Conservation (phyloP, 2,888 invertebrate species). For the Tridacna gigas region DNA sequence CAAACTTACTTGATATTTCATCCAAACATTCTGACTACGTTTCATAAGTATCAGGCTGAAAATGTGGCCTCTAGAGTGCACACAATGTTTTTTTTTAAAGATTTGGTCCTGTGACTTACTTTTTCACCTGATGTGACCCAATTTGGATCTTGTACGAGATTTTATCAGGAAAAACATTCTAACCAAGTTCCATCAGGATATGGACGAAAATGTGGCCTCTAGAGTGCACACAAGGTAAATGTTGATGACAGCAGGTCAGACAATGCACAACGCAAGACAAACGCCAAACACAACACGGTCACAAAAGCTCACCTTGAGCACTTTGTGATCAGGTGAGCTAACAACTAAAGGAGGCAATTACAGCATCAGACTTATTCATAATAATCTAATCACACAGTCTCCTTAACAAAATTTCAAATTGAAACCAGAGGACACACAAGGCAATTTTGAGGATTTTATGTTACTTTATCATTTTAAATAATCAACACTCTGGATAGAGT, state of each 20-base stretch:
- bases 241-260: not conserved
- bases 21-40: not conserved
- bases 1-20: not conserved
- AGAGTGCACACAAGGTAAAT: not conserved
- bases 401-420: no score
- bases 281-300: not conserved
- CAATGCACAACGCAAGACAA: no score
- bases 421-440: no score
- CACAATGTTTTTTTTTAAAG: not conserved
- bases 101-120: not conserved
- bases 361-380: no score
- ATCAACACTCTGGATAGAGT: no score
- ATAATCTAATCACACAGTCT: no score
- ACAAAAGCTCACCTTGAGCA: not conserved
- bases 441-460: no score
- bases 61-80: not conserved
- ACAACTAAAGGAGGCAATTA: not conserved
- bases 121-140: not conserved
- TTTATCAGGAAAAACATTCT: not conserved
- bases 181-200: not conserved
- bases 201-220: not conserved
- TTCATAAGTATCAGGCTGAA: not conserved
- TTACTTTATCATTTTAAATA: no score
- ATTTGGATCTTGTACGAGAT: not conserved
- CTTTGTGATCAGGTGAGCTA: not conserved